Percentiles rank a stretch among this genome's conserved stretches.
Conservation (phyloP, 2,888 invertebrate genomes). For the Pantelozetes paolii region DNA sequence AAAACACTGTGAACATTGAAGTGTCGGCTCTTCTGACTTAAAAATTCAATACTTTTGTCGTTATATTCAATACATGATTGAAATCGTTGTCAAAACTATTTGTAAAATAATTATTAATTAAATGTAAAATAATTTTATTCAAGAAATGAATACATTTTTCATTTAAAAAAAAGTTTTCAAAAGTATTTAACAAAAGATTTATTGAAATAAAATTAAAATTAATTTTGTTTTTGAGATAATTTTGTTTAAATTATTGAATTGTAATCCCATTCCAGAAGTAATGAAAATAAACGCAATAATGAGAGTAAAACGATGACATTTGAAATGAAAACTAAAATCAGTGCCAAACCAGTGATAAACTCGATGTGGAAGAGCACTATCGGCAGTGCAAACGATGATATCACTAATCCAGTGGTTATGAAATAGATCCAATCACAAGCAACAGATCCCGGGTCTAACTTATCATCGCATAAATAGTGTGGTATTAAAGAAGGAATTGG, state of each 20-base stretch:
- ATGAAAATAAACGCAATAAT: neutral
- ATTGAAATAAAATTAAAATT: too few relatives aligned
- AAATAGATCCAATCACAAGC: conserved; percentile 18
- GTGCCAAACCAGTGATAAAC: conserved; percentile 11
- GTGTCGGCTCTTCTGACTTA: neutral
- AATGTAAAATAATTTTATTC: neutral
- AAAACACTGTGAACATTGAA: conserved; percentile 19
- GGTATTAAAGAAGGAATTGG: conserved; percentile 8
- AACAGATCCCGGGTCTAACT: neutral
- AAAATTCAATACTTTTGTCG: too few relatives aligned
- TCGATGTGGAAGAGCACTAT: neutral
- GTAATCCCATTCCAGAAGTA: neutral
- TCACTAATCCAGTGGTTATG: conserved; percentile 11
- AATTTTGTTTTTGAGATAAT: too few relatives aligned
- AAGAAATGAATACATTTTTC: neutral
- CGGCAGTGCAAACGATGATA: conserved; percentile 26
- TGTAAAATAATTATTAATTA: neutral
- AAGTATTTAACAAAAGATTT: too few relatives aligned
- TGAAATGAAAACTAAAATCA: conserved; percentile 3
- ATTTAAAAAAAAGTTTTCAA: neutral
- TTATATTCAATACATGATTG: neutral
- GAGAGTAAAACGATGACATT: conserved; percentile 28
- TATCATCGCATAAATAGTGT: neutral
- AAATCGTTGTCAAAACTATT: too few relatives aligned
- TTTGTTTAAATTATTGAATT: neutral